Evolutionary conservation across 2,797 vertebrate species (phyloP).

Genomic region (Antrozous pallidus): DNA sequence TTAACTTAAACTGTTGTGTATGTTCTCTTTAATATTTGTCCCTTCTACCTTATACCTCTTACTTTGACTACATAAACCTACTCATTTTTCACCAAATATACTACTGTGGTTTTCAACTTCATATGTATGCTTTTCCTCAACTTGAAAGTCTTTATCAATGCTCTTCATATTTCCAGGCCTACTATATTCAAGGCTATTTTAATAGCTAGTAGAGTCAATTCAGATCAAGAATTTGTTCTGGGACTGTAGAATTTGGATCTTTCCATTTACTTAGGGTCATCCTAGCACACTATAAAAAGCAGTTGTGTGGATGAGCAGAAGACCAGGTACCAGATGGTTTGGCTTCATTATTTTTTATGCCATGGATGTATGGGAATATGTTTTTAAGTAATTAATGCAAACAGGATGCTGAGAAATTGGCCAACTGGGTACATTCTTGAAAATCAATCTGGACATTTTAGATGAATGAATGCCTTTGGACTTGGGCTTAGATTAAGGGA

Average conservation of each 20-base stretch:
- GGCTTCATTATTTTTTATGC: neutral
- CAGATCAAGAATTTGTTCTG: neutral
- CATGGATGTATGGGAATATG: neutral
- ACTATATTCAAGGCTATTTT: neutral
- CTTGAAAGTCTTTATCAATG: neutral
- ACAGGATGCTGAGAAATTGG: neutral
- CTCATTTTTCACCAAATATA: neutral
- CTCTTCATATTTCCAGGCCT: neutral
- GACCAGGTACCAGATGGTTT: neutral
- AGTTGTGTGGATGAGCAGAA: neutral
- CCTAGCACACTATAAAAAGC: neutral
- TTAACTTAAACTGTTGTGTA: no score
- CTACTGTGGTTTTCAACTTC: neutral
- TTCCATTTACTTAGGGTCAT: neutral
- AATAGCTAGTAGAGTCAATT: neutral
- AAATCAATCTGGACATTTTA: neutral
- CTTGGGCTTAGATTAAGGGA: neutral
- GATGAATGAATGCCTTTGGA: neutral
- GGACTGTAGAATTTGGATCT: neutral
- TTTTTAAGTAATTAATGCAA: neutral
- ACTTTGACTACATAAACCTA: neutral
- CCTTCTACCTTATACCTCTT: neutral
- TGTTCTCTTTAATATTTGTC: neutral
- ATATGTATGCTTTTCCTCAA: neutral
- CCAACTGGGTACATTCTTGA: neutral